Conservation (phyloP, 2,797 vertebrate genomes). For the Prionace glauca region DNA sequence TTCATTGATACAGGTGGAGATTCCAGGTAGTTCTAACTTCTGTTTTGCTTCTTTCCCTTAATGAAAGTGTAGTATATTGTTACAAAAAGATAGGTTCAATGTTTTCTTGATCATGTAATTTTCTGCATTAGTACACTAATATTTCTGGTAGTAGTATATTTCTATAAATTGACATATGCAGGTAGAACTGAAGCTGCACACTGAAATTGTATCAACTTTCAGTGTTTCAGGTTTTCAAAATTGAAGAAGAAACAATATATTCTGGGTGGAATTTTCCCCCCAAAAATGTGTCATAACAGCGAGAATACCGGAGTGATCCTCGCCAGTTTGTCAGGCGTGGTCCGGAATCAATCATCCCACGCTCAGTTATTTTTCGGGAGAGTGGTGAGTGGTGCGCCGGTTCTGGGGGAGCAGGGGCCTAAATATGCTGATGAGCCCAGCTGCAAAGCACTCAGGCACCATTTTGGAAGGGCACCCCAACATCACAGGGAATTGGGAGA, state of each 20-base stretch:
- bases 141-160: neutral
- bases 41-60: neutral
- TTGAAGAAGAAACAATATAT: neutral
- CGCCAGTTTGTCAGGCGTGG: no score
- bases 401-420: no score
- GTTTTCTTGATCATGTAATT: constrained; percentile 8
- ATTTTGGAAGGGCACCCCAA: no score
- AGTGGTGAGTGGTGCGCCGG: no score
- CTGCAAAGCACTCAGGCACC: no score
- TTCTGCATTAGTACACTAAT: neutral
- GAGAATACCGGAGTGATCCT: no score
- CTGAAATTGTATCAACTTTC: neutral
- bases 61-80: neutral
- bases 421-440: no score
- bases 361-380: no score
- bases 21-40: constrained; percentile 55
- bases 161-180: neutral
- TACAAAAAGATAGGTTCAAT: neutral
- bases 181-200: neutral
- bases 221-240: neutral
- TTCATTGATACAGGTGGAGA: constrained; percentile 65
- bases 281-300: no score
- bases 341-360: no score
- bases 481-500: no score
- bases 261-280: neutral